These are phyloP conservation scores for Cottus gobio DNA, from an alignment of 2,113 vertebrate genomes.

Conservation along the genomic window DNA sequence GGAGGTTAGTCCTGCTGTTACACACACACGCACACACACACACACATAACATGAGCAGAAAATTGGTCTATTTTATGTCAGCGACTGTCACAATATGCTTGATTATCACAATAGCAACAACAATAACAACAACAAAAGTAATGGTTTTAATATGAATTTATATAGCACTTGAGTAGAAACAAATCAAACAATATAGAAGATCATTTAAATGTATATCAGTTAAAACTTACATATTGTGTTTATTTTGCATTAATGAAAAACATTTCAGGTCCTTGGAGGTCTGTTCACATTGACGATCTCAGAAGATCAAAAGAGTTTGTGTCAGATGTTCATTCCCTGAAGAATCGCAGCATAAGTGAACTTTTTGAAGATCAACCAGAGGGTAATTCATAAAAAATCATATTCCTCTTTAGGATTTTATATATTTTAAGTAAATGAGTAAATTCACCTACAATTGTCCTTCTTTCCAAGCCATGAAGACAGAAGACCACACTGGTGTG, in stretches of 20 bases:
- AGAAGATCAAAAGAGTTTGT: slow-evolving; percentile 57
- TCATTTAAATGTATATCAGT: not conserved
- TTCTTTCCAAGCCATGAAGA: slow-evolving; percentile 28
- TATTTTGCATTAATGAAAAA: not conserved
- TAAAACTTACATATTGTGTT: not conserved
- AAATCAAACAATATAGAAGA: not conserved
- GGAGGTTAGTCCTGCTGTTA: slow-evolving; percentile 37
- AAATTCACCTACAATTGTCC: not conserved
- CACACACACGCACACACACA: not conserved
- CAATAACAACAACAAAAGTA: no score
- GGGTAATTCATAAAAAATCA: slow-evolving; percentile 6
- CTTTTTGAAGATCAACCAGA: slow-evolving; percentile 45
- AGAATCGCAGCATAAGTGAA: slow-evolving; percentile 35
- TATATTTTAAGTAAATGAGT: not conserved
- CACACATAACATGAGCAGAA: no score
- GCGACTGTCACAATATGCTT: not conserved
- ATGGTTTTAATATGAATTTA: not conserved
- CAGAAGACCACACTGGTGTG: slow-evolving; percentile 13
- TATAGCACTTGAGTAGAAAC: not conserved
- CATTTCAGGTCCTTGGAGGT: slow-evolving; percentile 33
- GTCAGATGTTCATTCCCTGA: slow-evolving; percentile 38
- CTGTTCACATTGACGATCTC: slow-evolving; percentile 57
- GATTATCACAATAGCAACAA: not conserved
- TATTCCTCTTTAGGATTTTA: not conserved
- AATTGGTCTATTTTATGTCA: not conserved